Percentiles rank a stretch among this genome's conserved stretches.
phyloP scores from a whole-genome alignment of 2,888 invertebrate species.

The Omphaloscelis lunosa region DNA sequence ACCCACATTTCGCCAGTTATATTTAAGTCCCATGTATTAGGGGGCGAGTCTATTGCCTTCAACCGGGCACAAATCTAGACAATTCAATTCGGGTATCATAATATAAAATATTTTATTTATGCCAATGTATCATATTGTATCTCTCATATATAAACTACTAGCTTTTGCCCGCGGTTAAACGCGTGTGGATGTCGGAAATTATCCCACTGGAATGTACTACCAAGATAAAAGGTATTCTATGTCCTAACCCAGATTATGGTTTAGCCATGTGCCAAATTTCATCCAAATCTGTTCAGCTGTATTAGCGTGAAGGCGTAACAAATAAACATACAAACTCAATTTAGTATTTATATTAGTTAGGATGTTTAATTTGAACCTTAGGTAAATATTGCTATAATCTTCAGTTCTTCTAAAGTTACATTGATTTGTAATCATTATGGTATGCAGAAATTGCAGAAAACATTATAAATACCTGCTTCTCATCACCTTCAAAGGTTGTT shows the following conservation, averaged over 20 bases:
- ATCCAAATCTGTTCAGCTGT: no score
- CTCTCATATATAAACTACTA: background rate
- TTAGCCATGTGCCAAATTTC: no score
- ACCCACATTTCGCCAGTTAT: background rate
- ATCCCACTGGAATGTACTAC: no score
- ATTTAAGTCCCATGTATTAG: background rate
- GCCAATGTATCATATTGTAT: background rate
- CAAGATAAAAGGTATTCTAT: no score
- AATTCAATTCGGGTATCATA: background rate
- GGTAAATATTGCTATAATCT: background rate
- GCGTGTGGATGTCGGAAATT: no score
- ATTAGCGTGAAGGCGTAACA: no score
- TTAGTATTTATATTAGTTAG: no score
- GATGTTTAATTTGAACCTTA: background rate
- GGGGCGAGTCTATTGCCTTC: background rate
- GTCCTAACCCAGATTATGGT: no score
- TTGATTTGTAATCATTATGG: background rate
- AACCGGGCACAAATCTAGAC: background rate
- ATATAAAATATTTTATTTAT: background rate
- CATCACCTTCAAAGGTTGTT: conserved; percentile 36
- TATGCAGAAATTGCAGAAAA: conserved; percentile 19
- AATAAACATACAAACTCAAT: no score
- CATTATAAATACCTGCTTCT: conserved; percentile 12
- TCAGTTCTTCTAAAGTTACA: background rate
- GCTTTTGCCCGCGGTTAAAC: no score